Percentiles rank a stretch among this genome's conserved stretches.
Evolutionary conservation across 2,888 invertebrate genomes (phyloP).

Genomic region (Hanleya hanleyi): DNA sequence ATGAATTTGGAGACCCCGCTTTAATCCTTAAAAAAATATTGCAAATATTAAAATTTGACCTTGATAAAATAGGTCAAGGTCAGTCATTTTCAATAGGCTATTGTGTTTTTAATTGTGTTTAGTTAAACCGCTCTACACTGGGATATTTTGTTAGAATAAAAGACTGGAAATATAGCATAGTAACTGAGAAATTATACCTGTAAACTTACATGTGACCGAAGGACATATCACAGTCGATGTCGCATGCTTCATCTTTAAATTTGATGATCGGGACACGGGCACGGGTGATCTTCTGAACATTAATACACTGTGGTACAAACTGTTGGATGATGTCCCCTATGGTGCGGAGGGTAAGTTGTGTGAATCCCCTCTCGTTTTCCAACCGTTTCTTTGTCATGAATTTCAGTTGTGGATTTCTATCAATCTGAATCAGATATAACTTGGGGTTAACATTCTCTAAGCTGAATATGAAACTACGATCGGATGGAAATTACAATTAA

Average conservation of each 20-base stretch:
- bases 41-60: too few species aligned
- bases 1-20: too few species aligned
- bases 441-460: too few species aligned
- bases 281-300: constrained; percentile 80
- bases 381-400: constrained; percentile 80
- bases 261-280: constrained; percentile 94
- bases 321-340: constrained; percentile 83
- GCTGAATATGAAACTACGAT: too few species aligned
- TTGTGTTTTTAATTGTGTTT: not conserved
- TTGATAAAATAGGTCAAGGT: too few species aligned
- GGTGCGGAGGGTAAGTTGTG: constrained; percentile 83
- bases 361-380: constrained; percentile 78
- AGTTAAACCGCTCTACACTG: too few species aligned
- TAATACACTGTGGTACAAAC: constrained; percentile 82
- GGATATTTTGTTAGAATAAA: too few species aligned
- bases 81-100: too few species aligned
- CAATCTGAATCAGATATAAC: too few species aligned
- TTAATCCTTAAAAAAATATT: too few species aligned
- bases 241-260: constrained; percentile 84
- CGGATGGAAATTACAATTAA: too few species aligned
- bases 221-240: constrained; percentile 88
- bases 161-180: too few species aligned
- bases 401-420: constrained; percentile 70
- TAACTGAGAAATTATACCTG: not conserved
- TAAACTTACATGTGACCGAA: constrained; percentile 85